Evolutionary conservation across 2,113 vertebrate genomes (phyloP).

Genomic region (Psilopsiagon aymara): DNA sequence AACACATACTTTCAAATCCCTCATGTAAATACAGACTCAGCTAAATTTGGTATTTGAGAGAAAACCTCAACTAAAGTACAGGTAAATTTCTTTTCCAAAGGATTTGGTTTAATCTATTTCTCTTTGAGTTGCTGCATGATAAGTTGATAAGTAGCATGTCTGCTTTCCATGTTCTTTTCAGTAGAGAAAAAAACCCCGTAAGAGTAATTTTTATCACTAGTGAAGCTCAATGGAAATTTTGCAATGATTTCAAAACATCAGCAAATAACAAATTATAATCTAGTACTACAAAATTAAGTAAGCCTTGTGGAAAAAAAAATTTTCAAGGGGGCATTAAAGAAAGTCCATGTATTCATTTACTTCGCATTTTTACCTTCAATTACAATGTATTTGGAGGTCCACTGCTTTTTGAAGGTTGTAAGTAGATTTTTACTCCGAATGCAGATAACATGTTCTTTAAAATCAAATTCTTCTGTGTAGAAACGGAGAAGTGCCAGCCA

Average conservation of each 20-base stretch:
- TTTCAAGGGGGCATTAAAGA: not conserved
- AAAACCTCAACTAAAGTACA: not conserved
- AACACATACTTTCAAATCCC: not conserved
- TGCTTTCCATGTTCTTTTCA: not conserved
- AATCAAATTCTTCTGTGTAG: slow-evolving; percentile 96
- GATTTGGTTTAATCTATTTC: not conserved
- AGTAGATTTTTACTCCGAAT: slow-evolving; percentile 88
- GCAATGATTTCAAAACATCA: not conserved
- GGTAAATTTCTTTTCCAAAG: not conserved
- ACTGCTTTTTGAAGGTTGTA: slow-evolving; percentile 97
- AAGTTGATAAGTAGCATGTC: not conserved
- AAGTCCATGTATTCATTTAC: not conserved
- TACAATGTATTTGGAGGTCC: slow-evolving; percentile 96
- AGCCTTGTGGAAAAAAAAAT: not conserved
- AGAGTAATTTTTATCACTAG: not conserved
- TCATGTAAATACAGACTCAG: not conserved
- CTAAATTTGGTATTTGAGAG: not conserved
- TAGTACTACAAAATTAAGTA: not conserved
- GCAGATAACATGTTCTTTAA: slow-evolving; percentile 92
- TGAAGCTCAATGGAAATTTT: not conserved
- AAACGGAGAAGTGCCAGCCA: slow-evolving; percentile 94
- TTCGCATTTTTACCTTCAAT: slow-evolving; percentile 85
- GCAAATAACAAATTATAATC: not conserved
- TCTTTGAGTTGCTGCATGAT: not conserved
- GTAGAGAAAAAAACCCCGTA: rapidly evolving